Evolutionary conservation across 2,113 vertebrate species (phyloP), one percentile per base, ranked within the genome.

Genomic region (Donacobius atricapilla): DNA sequence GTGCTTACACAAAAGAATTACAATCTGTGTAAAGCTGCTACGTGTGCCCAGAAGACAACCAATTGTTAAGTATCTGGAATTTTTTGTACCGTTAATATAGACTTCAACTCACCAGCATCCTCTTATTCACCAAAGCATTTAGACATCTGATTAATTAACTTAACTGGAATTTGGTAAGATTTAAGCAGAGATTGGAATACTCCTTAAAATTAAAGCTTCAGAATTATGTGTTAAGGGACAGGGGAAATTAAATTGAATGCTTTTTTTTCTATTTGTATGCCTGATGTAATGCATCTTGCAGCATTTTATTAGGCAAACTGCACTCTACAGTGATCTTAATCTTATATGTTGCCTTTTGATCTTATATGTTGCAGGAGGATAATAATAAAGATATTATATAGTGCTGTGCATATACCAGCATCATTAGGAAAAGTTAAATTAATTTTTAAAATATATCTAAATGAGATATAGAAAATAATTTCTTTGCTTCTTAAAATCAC

Each of bases 321-420:
- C 13, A 40, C 2, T 82, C 40, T n/a, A 57, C 6, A 65, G 12
- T 60, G n/a, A 60, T 53, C 44, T 89, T 81, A 56, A 61, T 65
- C 61, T 73, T 78, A 5, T 19, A 16, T 56, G 30, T 56, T 92
- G 14, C 11, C 11, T 81, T 84, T 63, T 79, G 23, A 73, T 95
- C 42, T 82, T n/a, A n/a, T n/a, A 16, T 37, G 65, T 0, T 0
- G 0, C 23, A 63, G 21, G 23, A 89, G 17, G 13, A 69, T 56
- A 60, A 85, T 60, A 56, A 83, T 42, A n/a, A 77, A 50, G 24
- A 53, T 65, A 33, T 39, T 47, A 72, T 27, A 15, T 24, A 77
- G 20, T 60, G 15, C 21, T 40, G 7, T 20, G 48, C 14, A 15
- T 66, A 40, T 45, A 48, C 3, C 28, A 84, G 8, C 35, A 83